Evolutionary conservation across 1,140 invertebrate species (phyloP).

Genomic region (Oryzaephilus surinamensis): DNA sequence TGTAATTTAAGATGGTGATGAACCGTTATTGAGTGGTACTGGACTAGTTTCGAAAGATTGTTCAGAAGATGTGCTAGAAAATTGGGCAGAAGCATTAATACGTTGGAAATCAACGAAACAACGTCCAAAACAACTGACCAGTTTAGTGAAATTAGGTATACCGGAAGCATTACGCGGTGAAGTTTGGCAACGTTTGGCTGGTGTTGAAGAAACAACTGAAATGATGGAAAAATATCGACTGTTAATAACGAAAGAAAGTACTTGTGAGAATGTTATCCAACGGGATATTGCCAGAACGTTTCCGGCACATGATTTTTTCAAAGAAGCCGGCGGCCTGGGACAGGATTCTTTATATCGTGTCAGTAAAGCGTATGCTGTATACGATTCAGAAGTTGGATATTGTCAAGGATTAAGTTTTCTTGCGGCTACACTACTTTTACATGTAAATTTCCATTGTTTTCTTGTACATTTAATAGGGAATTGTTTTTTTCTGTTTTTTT

Average conservation of each 20-base stretch:
- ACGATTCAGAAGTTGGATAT: conserved; percentile 96
- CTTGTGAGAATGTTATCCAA: conserved; percentile 85
- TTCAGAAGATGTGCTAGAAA: conserved; percentile 79
- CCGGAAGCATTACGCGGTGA: conserved; percentile 93
- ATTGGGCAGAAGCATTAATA: conserved; percentile 83
- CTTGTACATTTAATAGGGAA: neutral
- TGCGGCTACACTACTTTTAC: conserved; percentile 86
- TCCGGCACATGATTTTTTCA: conserved; percentile 97
- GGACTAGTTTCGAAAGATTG: conserved; percentile 95
- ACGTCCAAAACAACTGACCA: conserved; percentile 62
- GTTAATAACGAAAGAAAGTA: conserved; percentile 80
- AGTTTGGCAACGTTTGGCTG: conserved; percentile 92
- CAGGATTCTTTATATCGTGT: conserved; percentile 94
- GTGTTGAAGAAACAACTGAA: conserved; percentile 67
- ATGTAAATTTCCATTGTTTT: conserved; percentile 55
- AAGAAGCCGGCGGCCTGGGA: conserved; percentile 78
- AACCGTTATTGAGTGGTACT: conserved; percentile 90
- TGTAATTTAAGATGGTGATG: conserved; percentile 67
- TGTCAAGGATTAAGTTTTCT: conserved; percentile 97
- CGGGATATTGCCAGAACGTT: conserved; percentile 97
- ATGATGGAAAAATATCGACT: conserved; percentile 88
- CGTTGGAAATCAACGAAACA: conserved; percentile 70
- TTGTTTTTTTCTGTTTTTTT: conserved; percentile 18
- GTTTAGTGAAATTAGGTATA: conserved; percentile 78
- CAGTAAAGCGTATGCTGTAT: conserved; percentile 93